These are phyloP conservation scores for Zoroaster sp. DNA, from an alignment of 53 echinoderm and acorn worm species.

Conservation along the genomic window DNA sequence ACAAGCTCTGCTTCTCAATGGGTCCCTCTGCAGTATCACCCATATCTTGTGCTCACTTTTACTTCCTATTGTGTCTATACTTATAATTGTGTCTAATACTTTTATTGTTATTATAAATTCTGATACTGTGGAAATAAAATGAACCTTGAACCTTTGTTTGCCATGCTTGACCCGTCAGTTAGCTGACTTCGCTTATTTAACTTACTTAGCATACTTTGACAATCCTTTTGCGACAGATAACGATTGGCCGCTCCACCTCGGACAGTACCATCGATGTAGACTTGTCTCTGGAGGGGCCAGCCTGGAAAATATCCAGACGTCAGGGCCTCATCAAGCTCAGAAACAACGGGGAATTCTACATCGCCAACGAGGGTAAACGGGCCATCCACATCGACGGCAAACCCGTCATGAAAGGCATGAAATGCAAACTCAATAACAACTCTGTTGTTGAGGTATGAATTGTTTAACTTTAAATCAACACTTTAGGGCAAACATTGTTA, in stretches of 20 bases:
- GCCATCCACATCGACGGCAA: slow-evolving; percentile 96
- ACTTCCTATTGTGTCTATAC: no score
- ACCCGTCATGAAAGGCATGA: slow-evolving; percentile 82
- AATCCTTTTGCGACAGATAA: slow-evolving; percentile 60
- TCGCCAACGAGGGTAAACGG: slow-evolving; percentile 96
- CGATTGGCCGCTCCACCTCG: slow-evolving; percentile 84
- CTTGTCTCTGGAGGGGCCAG: slow-evolving; percentile 90
- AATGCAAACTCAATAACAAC: slow-evolving; percentile 90
- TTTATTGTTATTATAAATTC: no score
- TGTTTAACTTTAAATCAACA: background rate
- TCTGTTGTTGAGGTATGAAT: slow-evolving; percentile 86
- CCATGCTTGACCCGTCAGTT: background rate
- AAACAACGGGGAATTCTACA: slow-evolving; percentile 97
- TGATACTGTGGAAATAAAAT: no score
- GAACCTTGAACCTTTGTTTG: background rate
- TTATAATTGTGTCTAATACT: no score
- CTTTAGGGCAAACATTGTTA: background rate
- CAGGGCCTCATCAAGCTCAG: slow-evolving; percentile 95
- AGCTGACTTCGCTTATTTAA: no score
- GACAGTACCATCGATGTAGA: slow-evolving; percentile 97
- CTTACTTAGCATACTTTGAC: no score
- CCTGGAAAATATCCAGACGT: slow-evolving; percentile 95
- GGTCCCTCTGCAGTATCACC: no score
- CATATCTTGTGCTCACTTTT: no score
- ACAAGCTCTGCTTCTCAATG: no score